A percentile compares a stretch with the other conserved stretches of the same genome.
Evolutionary conservation across 2,888 invertebrate species (phyloP).

Genomic region (Exocentrus adspersus): DNA sequence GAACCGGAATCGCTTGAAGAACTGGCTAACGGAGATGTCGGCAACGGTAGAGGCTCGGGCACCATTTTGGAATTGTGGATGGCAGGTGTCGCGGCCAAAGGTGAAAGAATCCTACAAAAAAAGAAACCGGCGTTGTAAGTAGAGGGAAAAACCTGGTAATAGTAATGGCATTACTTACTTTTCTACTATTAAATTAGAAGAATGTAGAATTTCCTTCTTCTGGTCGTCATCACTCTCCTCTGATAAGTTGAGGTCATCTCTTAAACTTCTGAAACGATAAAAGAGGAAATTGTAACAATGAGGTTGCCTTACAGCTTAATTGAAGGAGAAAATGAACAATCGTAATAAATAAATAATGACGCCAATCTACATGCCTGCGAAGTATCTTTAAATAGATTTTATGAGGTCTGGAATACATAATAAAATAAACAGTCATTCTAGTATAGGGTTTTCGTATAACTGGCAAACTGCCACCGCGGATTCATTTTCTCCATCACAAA

Average conservation of each 20-base stretch:
- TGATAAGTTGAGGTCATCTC: slow-evolving; percentile 78
- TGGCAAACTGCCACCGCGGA: slow-evolving; percentile 35
- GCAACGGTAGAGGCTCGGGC: slow-evolving; percentile 42
- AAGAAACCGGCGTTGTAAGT: no score
- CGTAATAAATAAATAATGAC: no score
- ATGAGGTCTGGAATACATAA: slow-evolving; percentile 8
- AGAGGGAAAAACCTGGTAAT: no score
- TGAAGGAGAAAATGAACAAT: no score
- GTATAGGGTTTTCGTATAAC: slow-evolving; percentile 29
- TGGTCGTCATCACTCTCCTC: slow-evolving; percentile 82
- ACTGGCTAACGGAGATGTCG: slow-evolving; percentile 68
- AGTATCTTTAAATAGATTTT: slow-evolving; percentile 9
- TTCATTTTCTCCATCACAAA: slow-evolving; percentile 19
- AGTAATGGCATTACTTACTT: slow-evolving; percentile 53
- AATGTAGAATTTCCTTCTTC: slow-evolving; percentile 51
- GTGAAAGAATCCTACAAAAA: slow-evolving; percentile 64
- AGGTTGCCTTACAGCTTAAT: no score
- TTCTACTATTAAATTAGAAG: slow-evolving; percentile 60
- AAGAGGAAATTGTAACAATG: no score
- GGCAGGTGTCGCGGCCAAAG: slow-evolving; percentile 68
- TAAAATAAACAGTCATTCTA: slow-evolving; percentile 20
- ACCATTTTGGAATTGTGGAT: slow-evolving; percentile 47
- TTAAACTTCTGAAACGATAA: slow-evolving; percentile 68
- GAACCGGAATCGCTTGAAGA: slow-evolving; percentile 74
- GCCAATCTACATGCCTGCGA: no score